phyloP scores from a whole-genome alignment of 1,140 invertebrate species.

The Pseudomyrmex sp. region DNA sequence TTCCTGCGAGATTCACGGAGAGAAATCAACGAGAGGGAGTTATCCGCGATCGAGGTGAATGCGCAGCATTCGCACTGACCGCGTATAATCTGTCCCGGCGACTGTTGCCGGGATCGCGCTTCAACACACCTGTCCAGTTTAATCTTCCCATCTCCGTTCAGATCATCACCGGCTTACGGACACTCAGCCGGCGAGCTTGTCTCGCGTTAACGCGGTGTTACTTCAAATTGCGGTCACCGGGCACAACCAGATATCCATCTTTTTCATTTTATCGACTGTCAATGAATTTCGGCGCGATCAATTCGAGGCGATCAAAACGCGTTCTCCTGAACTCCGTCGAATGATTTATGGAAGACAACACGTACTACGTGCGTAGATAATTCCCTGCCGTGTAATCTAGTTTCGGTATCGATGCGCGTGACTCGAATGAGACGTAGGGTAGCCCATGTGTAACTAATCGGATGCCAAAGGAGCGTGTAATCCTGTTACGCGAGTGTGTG shows the following conservation, averaged over 20 bases:
- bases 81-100: background rate
- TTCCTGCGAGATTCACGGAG: background rate
- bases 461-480: slow-evolving; percentile 55
- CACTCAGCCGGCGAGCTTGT: background rate
- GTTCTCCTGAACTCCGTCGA: slow-evolving; percentile 58
- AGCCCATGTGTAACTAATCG: slow-evolving; percentile 78
- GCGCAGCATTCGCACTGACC: background rate
- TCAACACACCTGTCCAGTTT: background rate
- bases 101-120: slow-evolving; percentile 4
- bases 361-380: slow-evolving; percentile 61
- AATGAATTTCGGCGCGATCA: no score
- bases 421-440: slow-evolving; percentile 74
- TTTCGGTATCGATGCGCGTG: slow-evolving; percentile 78
- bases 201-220: background rate
- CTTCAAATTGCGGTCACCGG: no score
- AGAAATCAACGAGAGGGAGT: slow-evolving; percentile 1
- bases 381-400: slow-evolving; percentile 68
- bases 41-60: background rate
- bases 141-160: background rate
- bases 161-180: background rate
- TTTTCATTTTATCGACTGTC: no score
- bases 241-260: no score
- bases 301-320: no score
- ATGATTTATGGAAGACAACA: slow-evolving; percentile 60
- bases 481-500: slow-evolving; percentile 57